phyloP scores from a whole-genome alignment of 2,113 vertebrate species.

The Sminthopsis crassicaudata region DNA sequence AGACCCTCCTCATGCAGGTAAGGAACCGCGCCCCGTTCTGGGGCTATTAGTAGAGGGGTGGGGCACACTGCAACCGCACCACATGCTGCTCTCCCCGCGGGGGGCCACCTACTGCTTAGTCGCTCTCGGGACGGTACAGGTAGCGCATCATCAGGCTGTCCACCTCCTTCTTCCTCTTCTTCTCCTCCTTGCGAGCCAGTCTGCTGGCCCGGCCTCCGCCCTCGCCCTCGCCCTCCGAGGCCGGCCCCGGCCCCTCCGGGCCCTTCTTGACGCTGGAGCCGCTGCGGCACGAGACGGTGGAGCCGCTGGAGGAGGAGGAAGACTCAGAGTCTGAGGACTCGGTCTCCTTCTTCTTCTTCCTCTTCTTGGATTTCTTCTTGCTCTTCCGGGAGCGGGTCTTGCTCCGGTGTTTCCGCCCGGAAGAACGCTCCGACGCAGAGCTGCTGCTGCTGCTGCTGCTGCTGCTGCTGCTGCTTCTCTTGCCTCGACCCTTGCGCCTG shows the following conservation, averaged over 20 bases:
- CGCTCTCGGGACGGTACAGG: conserved; percentile 95
- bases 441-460: conserved; percentile 78
- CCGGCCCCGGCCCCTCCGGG: conserved; percentile 74
- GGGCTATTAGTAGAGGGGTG: conserved; percentile 83
- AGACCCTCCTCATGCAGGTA: too few species aligned
- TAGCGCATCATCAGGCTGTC: conserved; percentile 99
- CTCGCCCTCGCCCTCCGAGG: conserved; percentile 62
- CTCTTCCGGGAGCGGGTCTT: conserved; percentile 88
- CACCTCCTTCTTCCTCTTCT: conserved; percentile 94
- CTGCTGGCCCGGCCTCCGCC: conserved; percentile 63
- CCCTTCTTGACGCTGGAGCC: conserved; percentile 93
- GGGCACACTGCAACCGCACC: conserved; percentile 62
- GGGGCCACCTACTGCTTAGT: conserved; percentile 93
- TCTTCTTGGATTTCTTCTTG: conserved; percentile 91
- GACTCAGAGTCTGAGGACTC: conserved; percentile 86
- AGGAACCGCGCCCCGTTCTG: too few species aligned
- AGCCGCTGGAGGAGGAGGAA: conserved; percentile 86
- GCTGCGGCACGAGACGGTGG: conserved; percentile 93
- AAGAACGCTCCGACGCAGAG: conserved; percentile 86
- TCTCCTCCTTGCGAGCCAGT: conserved; percentile 70
- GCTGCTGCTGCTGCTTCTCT: conserved; percentile 74
- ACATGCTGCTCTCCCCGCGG: conserved; percentile 76
- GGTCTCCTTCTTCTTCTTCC: conserved; percentile 87
- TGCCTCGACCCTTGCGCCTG: conserved; percentile 69
- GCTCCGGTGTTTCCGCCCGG: conserved; percentile 79